Base-by-base conservation (phyloP, 2,113 vertebrate species). In the Trogon surrucura region DNA sequence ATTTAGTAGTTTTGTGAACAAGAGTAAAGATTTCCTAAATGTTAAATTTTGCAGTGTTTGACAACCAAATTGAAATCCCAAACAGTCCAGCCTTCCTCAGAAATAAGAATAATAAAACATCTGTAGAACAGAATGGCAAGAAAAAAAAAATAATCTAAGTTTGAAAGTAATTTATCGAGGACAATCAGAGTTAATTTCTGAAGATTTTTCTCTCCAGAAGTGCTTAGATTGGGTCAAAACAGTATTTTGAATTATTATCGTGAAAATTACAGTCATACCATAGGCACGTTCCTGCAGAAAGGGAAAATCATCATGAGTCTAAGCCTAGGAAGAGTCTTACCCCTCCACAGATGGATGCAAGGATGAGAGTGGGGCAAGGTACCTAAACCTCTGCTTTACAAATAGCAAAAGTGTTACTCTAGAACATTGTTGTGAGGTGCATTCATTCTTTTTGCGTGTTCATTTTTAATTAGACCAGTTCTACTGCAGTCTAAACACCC, bases 311-410 rank as follows among this genome's bases (percentile, higher is more conserved):
- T 6, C 9, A 30, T 6, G 25, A 67, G 5, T 54, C 56, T 29
- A 70, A 57, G 15, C 47, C 34, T 65, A 61, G n/a, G n/a, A 56
- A 65, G 5, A 45, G 17, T 50, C 21, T 57, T 54, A n/a, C 5
- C 13, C 4, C 4, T 27, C 26, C 1, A 2, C 7, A 29, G 16
- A 10, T 65, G 4, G 25, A 13, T 3, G 6, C 10, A 56, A 61
- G 10, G 57, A 20, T n/a, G 26, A 54, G 51, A 71, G 16, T 27
- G 5, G 29, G n/a, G 6, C 18, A 45, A 38, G 22, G 3, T 36
- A 23, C 14, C 7, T 38, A 34, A 73, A 70, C 11, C 7, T 79
- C 22, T 69, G 64, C 38, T 45, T 48, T 70, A 16, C 13, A 13
- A 23, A 41, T 12, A 41, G 41, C 41, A 11, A 41, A 82, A 80